Evolutionary conservation across 2,888 invertebrate species (phyloP).

Genomic region (Cephus nigrinus): DNA sequence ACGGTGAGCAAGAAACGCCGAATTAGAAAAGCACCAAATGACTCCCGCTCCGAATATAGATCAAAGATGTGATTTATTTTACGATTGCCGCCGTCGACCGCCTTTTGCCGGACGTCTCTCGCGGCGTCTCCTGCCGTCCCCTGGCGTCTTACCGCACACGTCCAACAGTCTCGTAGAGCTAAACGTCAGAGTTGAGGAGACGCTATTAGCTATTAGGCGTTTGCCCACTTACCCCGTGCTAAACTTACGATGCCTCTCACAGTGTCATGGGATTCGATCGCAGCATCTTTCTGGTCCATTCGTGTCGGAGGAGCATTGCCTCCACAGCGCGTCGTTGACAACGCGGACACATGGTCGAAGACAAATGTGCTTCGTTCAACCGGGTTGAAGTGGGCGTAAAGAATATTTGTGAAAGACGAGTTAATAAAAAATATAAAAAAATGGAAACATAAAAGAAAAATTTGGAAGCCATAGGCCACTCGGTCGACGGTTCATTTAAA

Average conservation of each 20-base stretch:
- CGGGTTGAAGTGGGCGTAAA: slow-evolving; percentile 4
- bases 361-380: not conserved
- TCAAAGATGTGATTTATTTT: slow-evolving; percentile 62
- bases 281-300: not conserved
- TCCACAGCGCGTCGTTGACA: not conserved
- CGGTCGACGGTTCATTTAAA: slow-evolving; percentile 50
- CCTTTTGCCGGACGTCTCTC: slow-evolving; percentile 16
- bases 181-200: slow-evolving; percentile 27
- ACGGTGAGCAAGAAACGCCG: not conserved
- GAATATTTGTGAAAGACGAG: slow-evolving; percentile 5
- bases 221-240: slow-evolving; percentile 23
- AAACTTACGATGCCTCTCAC: not conserved
- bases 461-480: slow-evolving; percentile 19
- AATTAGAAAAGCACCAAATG: slow-evolving; percentile 9
- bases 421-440: not conserved
- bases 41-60: slow-evolving; percentile 53
- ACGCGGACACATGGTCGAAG: not conserved
- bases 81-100: slow-evolving; percentile 47
- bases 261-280: not conserved
- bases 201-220: slow-evolving; percentile 51
- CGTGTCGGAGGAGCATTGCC: not conserved
- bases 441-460: not conserved
- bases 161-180: slow-evolving; percentile 29
- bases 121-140: slow-evolving; percentile 7
- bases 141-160: not conserved